These are phyloP conservation scores for Platorchestia sp. DNA, from an alignment of 1,140 invertebrate species.

Conservation along the genomic window DNA sequence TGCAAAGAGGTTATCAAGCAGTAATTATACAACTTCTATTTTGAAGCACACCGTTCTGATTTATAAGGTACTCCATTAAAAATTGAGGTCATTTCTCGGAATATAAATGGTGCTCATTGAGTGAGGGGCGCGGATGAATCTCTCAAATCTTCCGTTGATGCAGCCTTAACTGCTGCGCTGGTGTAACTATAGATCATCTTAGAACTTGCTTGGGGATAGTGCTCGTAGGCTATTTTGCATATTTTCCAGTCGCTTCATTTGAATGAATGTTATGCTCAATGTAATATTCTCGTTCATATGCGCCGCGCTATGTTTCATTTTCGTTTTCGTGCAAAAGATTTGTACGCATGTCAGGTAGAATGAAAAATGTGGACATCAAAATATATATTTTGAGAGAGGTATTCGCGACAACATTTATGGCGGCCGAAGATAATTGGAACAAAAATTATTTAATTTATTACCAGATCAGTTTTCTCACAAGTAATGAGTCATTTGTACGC, in stretches of 20 bases:
- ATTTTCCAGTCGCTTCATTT: background rate
- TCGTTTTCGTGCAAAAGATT: background rate
- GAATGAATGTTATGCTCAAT: background rate
- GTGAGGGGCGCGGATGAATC: background rate
- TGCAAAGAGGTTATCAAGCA: background rate
- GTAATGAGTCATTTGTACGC: background rate
- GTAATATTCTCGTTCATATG: background rate
- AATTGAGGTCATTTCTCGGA: background rate
- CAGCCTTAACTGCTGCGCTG: background rate
- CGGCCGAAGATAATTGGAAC: background rate
- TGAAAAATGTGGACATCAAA: background rate
- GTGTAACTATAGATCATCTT: background rate
- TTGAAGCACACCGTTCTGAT: background rate
- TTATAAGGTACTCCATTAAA: background rate
- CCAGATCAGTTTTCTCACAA: background rate
- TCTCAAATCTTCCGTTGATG: background rate
- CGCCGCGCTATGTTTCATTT: background rate
- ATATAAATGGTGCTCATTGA: background rate
- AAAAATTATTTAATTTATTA: background rate
- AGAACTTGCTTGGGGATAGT: background rate
- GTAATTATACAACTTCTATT: background rate
- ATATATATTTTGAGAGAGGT: background rate
- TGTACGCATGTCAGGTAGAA: background rate
- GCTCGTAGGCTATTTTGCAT: background rate
- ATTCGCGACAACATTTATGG: background rate